These are phyloP conservation scores for Itoplectis maculator DNA, from an alignment of 2,888 invertebrate genomes.

Conservation along the genomic window DNA sequence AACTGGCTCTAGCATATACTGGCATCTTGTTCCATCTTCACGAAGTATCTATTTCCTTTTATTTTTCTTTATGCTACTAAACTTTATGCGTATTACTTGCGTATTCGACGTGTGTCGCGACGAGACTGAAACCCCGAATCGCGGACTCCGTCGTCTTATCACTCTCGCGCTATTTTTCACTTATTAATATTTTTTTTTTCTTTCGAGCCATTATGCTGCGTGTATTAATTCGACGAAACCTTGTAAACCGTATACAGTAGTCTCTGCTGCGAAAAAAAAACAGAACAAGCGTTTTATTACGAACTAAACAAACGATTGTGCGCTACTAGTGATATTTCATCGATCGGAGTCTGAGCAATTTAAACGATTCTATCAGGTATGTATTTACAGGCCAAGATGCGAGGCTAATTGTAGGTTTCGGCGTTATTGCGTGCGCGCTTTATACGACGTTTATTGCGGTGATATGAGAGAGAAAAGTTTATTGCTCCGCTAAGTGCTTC, in stretches of 20 bases:
- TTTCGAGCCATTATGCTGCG: conserved; percentile 20
- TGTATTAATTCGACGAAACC: conserved; percentile 17
- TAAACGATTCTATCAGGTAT: conserved; percentile 25
- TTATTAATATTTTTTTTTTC: conserved; percentile 24
- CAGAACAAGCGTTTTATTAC: conserved; percentile 43
- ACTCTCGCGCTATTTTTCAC: conserved; percentile 35
- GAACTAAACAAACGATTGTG: conserved; percentile 50
- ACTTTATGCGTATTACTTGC: conserved; percentile 63
- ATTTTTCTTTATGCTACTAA: conserved; percentile 51
- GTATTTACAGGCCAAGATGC: conserved; percentile 65
- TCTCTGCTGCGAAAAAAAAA: conserved; percentile 47
- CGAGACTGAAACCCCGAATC: conserved; percentile 53
- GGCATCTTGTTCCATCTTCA: conserved; percentile 79
- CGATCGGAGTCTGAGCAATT: conserved; percentile 57
- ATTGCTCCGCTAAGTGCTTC: conserved; percentile 60
- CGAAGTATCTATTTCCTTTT: conserved; percentile 48
- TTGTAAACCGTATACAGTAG: conserved; percentile 12
- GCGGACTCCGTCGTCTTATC: conserved; percentile 38
- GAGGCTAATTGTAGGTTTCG: conserved; percentile 55
- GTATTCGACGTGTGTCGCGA: conserved; percentile 53
- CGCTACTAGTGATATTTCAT: conserved; percentile 35
- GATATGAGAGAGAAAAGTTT: conserved; percentile 58
- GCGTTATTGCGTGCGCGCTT: conserved; percentile 41
- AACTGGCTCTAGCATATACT: conserved; percentile 83
- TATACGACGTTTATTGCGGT: conserved; percentile 53